Conservation (phyloP, 2,113 vertebrate genomes). For the Catharus bicknelli region DNA sequence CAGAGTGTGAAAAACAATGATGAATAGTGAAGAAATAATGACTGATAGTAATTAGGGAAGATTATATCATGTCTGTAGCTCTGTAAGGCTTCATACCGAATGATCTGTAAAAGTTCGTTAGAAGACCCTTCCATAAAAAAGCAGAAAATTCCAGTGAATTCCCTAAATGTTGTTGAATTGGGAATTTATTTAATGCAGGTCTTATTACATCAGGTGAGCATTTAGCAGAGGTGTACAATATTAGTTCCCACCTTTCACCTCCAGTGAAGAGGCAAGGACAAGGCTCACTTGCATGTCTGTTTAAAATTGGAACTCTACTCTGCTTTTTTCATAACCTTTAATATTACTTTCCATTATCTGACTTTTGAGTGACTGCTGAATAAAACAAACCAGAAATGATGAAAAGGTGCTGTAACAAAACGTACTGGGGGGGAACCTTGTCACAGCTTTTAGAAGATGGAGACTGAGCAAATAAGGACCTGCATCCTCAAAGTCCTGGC, state of each 20-base stretch:
- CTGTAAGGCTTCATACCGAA: neutral
- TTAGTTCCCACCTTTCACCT: neutral
- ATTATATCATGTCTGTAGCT: neutral
- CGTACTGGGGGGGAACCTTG: neutral
- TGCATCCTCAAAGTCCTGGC: neutral
- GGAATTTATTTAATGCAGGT: neutral
- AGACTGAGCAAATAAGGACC: neutral
- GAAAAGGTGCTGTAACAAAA: neutral
- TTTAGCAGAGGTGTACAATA: neutral
- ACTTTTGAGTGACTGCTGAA: neutral
- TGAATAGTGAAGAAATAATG: neutral
- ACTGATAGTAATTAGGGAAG: slow-evolving; percentile 2
- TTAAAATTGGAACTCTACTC: neutral
- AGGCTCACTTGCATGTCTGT: neutral
- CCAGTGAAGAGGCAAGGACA: neutral
- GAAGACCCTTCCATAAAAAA: neutral
- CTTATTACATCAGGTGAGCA: neutral
- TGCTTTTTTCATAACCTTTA: neutral
- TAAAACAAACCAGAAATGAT: neutral
- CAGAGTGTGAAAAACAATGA: slow-evolving; percentile 10
- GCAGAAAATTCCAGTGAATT: neutral
- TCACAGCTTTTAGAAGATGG: neutral
- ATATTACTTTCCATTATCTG: neutral
- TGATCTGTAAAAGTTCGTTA: neutral
- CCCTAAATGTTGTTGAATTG: neutral